Base-by-base conservation (phyloP, 2,888 invertebrate species). In the Nebria salina region DNA sequence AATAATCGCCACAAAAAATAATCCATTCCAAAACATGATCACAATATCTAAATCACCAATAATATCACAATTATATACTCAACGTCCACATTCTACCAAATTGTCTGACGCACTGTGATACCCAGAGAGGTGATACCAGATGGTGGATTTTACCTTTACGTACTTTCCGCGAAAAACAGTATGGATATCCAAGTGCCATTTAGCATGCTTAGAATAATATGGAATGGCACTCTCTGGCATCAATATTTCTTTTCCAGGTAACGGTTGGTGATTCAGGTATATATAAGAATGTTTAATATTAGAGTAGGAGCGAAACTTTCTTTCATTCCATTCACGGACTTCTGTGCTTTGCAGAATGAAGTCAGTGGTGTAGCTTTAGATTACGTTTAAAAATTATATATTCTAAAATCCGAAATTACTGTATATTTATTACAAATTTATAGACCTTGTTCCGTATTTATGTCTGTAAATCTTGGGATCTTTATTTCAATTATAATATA, bases 261-360 rank as follows among this genome's bases (percentile, higher is more conserved):
- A 76, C 66, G 76, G 76, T 76, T 65, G 76, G 76, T 41, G 68
- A 68, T 66, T 41, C 76, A 76, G 76, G 76, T 76, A 76, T 54
- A 54, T 76, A 76, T 54, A 54, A 54, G 76, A 41, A 76, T 68
- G 66, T 75, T 75, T 26, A 75, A 75, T 75, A 65, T 13, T n/a
- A 11, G 75, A 54, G 25, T n/a, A 25, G 34, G 54, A 65, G 26
- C 20, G 20, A 26, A 65, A 64, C 9, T 54, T 54, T 54, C 54
- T 54, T 54, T 54, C 54, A 54, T 54, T 54, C 54, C 4, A 54
- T 11, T 13, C 54, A 54, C 11, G 54, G 54, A 0, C 2, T 54
- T 54, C 54, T 4, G 1, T 7, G 13, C 54, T 54, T 5, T 54
- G 13, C 1, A 54, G 54, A 54, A 54, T 11, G 54, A 54, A 54